Conservation (phyloP, 2,888 invertebrate genomes). For the Drosophila quinaria region DNA sequence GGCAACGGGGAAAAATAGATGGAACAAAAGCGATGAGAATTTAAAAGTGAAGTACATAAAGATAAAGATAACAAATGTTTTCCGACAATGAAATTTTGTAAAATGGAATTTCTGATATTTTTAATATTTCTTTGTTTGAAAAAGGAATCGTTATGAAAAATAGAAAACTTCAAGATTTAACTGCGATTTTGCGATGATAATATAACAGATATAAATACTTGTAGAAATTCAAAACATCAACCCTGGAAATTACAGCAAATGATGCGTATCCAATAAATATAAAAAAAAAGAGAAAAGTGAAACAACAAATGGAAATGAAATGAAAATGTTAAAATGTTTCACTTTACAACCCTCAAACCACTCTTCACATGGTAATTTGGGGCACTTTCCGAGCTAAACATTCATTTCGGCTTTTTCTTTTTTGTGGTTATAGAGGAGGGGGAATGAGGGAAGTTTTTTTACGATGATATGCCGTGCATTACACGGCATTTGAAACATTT, state of each 20-base stretch:
- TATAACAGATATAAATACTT: conserved; percentile 5
- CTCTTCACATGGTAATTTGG: conserved; percentile 59
- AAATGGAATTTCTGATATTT: not conserved
- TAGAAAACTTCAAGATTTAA: not conserved
- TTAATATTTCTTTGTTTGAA: not conserved
- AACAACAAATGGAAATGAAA: conserved; percentile 26
- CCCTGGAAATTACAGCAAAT: conserved; percentile 55
- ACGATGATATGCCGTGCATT: conserved; percentile 68
- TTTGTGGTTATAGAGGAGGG: conserved; percentile 25
- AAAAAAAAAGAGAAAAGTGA: conserved; percentile 12
- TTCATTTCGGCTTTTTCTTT: conserved; percentile 58
- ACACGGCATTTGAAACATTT: conserved; percentile 69
- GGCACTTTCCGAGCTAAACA: conserved; percentile 54
- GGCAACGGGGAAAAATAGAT: conserved; percentile 1
- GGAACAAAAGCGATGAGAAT: not conserved
- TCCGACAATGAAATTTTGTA: not conserved
- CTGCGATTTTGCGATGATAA: conserved; percentile 1
- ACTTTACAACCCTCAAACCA: conserved; percentile 41
- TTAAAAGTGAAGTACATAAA: conserved; percentile 3
- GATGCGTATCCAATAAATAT: conserved; percentile 60
- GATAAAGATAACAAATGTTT: not conserved
- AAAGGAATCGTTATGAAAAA: not conserved
- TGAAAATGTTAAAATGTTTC: conserved; percentile 50
- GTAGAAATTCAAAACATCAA: conserved; percentile 15
- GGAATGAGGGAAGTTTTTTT: conserved; percentile 46